Percentiles rank a stretch among this genome's conserved stretches.
These are phyloP conservation scores for Cataglyphis hispanica DNA, from an alignment of 1,140 invertebrate genomes.

Conservation along the genomic window DNA sequence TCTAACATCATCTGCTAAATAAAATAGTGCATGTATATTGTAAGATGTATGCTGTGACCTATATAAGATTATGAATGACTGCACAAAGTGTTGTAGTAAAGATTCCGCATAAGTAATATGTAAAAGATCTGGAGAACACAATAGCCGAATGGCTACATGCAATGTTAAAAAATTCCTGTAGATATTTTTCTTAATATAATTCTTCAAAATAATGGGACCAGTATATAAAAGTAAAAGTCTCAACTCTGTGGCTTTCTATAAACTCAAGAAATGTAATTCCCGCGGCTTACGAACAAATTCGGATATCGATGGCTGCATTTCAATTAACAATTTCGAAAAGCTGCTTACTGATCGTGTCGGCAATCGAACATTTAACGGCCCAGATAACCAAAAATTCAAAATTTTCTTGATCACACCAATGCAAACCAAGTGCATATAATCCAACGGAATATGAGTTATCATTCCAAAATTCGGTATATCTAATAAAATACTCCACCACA, in stretches of 20 bases:
- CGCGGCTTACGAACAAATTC: slow-evolving; percentile 13
- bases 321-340: background rate
- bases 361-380: slow-evolving; percentile 8
- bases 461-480: slow-evolving; percentile 17
- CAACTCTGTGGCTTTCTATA: slow-evolving; percentile 9
- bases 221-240: slow-evolving; percentile 16
- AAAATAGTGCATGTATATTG: slow-evolving; percentile 1
- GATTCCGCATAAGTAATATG: background rate
- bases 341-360: background rate
- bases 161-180: background rate
- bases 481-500: background rate
- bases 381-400: background rate
- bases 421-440: slow-evolving; percentile 25
- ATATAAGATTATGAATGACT: background rate
- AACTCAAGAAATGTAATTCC: background rate
- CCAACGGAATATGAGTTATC: background rate
- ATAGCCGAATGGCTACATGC: slow-evolving; percentile 3
- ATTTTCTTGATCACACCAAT: slow-evolving; percentile 23
- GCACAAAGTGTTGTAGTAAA: slow-evolving; percentile 6
- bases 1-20: slow-evolving; percentile 14
- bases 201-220: background rate
- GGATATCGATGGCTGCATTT: background rate
- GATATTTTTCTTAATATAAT: background rate
- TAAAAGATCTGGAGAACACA: slow-evolving; percentile 15
- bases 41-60: background rate